phyloP scores from a whole-genome alignment of 2,113 vertebrate genomes.

The Eupsittula cactorum region DNA sequence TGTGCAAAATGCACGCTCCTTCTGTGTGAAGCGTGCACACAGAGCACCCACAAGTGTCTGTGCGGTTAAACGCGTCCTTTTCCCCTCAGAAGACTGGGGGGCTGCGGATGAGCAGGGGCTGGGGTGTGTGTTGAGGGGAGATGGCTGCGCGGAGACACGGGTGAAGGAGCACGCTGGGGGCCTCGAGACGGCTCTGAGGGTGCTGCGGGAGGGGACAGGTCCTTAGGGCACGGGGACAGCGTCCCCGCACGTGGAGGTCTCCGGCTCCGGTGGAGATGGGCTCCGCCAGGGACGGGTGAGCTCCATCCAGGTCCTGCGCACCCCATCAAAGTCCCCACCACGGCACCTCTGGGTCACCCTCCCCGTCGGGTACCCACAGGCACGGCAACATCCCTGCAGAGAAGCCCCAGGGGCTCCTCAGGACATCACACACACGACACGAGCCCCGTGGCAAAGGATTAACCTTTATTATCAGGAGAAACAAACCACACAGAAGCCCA shows the following conservation, averaged over 20 bases:
- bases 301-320: rapidly evolving
- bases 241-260: background rate
- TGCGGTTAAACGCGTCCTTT: background rate
- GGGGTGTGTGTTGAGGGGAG: too few relatives aligned
- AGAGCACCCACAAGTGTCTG: rapidly evolving
- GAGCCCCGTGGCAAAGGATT: rapidly evolving
- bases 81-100: background rate
- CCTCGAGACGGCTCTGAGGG: too few relatives aligned
- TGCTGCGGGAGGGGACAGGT: background rate
- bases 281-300: background rate
- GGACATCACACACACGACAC: rapidly evolving
- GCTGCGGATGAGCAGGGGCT: too few relatives aligned
- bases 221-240: background rate
- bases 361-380: rapidly evolving
- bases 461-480: background rate
- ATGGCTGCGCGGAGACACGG: too few relatives aligned
- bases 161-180: rapidly evolving
- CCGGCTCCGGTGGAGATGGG: background rate
- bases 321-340: rapidly evolving
- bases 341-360: rapidly evolving
- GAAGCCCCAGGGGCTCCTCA: rapidly evolving
- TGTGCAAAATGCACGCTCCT: rapidly evolving
- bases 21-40: rapidly evolving
- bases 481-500: background rate
- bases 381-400: rapidly evolving